These are phyloP conservation scores for Sapayoa aenigma DNA, from an alignment of 2,113 vertebrate species.

Conservation along the genomic window DNA sequence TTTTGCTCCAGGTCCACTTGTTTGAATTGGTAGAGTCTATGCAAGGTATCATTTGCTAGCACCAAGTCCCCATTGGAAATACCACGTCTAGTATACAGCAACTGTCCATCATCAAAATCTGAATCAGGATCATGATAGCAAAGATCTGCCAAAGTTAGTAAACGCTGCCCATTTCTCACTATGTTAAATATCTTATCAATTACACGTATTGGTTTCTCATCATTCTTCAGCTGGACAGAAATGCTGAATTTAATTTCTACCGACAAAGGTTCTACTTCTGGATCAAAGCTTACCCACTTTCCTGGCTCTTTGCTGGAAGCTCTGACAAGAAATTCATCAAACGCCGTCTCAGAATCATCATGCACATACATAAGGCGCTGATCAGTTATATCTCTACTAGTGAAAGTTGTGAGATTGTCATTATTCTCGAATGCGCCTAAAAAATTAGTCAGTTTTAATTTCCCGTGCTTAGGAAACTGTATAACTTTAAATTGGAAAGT, in stretches of 20 bases:
- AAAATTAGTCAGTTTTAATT: conserved; percentile 76
- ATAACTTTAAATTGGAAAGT: conserved; percentile 80
- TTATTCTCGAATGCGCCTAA: conserved; percentile 75
- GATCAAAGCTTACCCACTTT: neutral
- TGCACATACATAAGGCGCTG: conserved; percentile 86
- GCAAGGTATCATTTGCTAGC: conserved; percentile 75
- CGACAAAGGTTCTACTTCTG: conserved; percentile 58
- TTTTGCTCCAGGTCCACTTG: conserved; percentile 83
- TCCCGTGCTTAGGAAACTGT: conserved; percentile 81
- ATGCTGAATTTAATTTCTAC: conserved; percentile 79
- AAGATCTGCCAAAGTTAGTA: conserved; percentile 84
- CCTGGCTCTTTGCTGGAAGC: conserved; percentile 66
- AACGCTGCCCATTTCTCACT: conserved; percentile 77
- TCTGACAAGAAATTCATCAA: conserved; percentile 80
- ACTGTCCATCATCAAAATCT: conserved; percentile 82
- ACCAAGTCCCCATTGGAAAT: conserved; percentile 89
- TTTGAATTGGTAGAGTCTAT: conserved; percentile 84
- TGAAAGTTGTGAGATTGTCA: conserved; percentile 78
- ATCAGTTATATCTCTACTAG: conserved; percentile 77
- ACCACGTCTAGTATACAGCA: conserved; percentile 83
- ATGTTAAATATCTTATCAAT: conserved; percentile 84
- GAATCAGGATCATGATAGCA: conserved; percentile 85
- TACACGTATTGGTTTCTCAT: conserved; percentile 83
- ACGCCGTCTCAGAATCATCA: conserved; percentile 83
- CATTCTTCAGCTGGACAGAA: conserved; percentile 84